Base-by-base conservation (phyloP, 2,888 invertebrate genomes). In the Cinara cedri region DNA sequence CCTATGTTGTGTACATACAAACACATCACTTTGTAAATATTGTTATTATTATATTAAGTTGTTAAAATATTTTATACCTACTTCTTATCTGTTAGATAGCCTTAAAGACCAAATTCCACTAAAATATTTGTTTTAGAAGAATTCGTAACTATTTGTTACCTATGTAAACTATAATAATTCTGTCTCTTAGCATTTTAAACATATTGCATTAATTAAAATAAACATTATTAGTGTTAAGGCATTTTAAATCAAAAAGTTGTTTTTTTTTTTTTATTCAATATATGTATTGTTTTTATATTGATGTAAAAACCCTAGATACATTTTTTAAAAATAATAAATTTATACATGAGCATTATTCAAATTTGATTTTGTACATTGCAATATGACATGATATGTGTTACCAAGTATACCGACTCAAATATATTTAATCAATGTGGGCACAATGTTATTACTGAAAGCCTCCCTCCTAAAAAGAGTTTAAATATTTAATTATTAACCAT, bases 41-140 rank as follows among this genome's bases (percentile, higher is more conserved):
- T 78, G 78, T 78, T 78, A 57, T 78, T 70, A 70, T 60, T 68
- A 68, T 78, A 70, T 60, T 78, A 78, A 78, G 78, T 78, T 78
- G 78, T 78, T 78, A 60, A 78, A 62, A 42, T 70, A 21, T 70
- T 66, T 66, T 66, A 24, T 70, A 68, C 60, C 19, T 55, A 78
- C 60, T 78, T 60, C 49, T 51, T 60, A 70, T 49, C 46, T 74
- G 70, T 78, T 68, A 60, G 70, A 70, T 68, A 60, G 49, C 21
- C 13, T 60, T 49, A n/a, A 49, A 51, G 11, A 49, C 60, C 57
- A 78, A 62, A 24, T 11, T 19, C 2, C 26, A 34, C 21, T 19
- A 46, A 51, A 6, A 34, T 13, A 51, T 75, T 65, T 34, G 13
- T 68, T 55, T 72, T 62, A 16, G 16, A 54, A 42, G 8, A 74